Base-by-base conservation (phyloP, 2,113 vertebrate species). In the Heterotis niloticus region DNA sequence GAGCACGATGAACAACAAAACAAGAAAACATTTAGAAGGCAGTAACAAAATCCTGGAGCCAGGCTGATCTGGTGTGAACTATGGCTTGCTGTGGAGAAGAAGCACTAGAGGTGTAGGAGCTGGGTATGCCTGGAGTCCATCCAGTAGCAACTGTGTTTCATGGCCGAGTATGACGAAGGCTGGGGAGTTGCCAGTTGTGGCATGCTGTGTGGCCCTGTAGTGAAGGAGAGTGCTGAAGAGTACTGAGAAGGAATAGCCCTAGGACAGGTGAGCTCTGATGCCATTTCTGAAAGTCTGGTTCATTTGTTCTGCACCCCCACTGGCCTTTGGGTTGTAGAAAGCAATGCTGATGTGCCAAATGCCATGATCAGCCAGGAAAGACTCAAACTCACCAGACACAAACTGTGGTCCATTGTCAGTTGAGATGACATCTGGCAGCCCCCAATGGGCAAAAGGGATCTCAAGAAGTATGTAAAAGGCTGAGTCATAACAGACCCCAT, bases 251-350 rank as follows among this genome's bases (percentile, higher is more conserved):
- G 64, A 16, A 23, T 17, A 54, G 14, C 74, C 79, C 5, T 70
- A 28, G 26, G 72, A 17, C 18, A 59, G 26, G 54, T 80, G 73
- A 10, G 64, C 64, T 59, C 28, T 51, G 52, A 75, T n/a, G 9
- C 28, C 79, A 76, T 71, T 71, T 18, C 71, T 81, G 18, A 70
- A 66, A 11, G 54, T 69, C 56, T 76, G 79, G 34, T 76, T 77
- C 1, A 67, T 16, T 5, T 13, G 0, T 16, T 78, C 60, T 18
- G 67, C 76, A 1, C 69, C 64, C 10, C 20, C 11, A 20, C 77
- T 81, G 1, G 23, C 68, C 57, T 66, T 26, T 3, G 67, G 67
- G 12, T 81, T n/a, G 28, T 65, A 65, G 24, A 54, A 72, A 7
- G 59, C 60, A 20, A 75, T 77, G 52, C 51, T 16, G 10, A 77